Percentiles rank a stretch among this genome's conserved stretches.
Evolutionary conservation across 2,888 invertebrate genomes (phyloP).

Genomic region (Portevinia maculata): DNA sequence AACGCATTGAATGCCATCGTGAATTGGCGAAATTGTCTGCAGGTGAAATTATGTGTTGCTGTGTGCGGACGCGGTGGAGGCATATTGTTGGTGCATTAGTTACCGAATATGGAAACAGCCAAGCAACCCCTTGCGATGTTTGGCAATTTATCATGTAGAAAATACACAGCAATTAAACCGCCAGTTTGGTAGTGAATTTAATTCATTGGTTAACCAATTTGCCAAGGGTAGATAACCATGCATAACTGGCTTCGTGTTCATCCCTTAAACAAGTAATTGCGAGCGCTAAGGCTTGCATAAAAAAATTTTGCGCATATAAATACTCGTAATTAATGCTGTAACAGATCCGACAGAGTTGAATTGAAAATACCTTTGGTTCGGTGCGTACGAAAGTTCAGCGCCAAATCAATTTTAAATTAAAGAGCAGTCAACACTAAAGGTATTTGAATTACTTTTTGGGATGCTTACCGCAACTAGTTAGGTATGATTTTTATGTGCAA

Average conservation of each 20-base stretch:
- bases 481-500: background rate
- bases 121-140: conserved; percentile 4
- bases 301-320: conserved; percentile 11
- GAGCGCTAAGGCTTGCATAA: background rate
- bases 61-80: conserved; percentile 27
- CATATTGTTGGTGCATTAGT: conserved; percentile 46
- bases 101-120: background rate
- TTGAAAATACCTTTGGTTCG: conserved; percentile 14
- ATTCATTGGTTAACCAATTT: conserved; percentile 73
- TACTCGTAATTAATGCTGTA: conserved; percentile 53
- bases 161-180: conserved; percentile 71
- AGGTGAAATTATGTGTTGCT: conserved; percentile 61
- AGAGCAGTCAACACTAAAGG: conserved; percentile 16
- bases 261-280: conserved; percentile 14
- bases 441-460: background rate
- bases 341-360: conserved; percentile 16
- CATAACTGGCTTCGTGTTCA: conserved; percentile 34
- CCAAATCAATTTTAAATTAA: conserved; percentile 42
- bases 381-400: background rate
- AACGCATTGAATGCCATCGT: conserved; percentile 43
- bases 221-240: conserved; percentile 56
- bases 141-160: conserved; percentile 70
- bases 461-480: background rate
- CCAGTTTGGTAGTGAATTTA: conserved; percentile 70
- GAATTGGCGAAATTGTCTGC: conserved; percentile 35